Percentiles rank a stretch among this genome's conserved stretches.
These are phyloP conservation scores for Macropodus opercularis DNA, from an alignment of 2,797 vertebrate species.

Conservation along the genomic window DNA sequence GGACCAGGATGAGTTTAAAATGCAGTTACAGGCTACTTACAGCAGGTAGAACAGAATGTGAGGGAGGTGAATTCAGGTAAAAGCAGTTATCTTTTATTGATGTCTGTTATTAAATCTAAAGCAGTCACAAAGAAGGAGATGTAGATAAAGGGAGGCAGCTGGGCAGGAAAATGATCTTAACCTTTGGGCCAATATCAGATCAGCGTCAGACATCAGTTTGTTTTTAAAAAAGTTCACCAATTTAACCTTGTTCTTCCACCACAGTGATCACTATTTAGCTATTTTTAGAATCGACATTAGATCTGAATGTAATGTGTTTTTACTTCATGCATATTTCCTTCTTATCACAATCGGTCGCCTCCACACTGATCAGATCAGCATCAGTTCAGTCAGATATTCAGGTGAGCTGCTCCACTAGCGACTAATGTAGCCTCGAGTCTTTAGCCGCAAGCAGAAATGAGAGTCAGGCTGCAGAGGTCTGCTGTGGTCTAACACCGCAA, in stretches of 20 bases:
- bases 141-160: conserved; percentile 33
- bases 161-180: conserved; percentile 12
- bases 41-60: conserved; percentile 16
- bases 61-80: conserved; percentile 42
- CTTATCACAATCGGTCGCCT: not conserved
- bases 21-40: conserved; percentile 6
- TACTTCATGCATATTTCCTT: not conserved
- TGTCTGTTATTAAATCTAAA: conserved; percentile 53
- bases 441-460: not conserved
- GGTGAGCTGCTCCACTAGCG: not conserved
- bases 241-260: not conserved
- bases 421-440: not conserved
- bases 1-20: conserved; percentile 38
- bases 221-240: not conserved
- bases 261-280: not conserved
- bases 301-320: not conserved
- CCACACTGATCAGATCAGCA: not conserved
- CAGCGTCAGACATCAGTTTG: conserved; percentile 12
- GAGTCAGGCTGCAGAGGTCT: not conserved
- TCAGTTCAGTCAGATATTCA: not conserved
- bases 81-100: conserved; percentile 53
- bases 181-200: conserved; percentile 22
- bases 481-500: not conserved
- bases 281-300: not conserved
- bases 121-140: conserved; percentile 35